Evolutionary conservation across 2,113 vertebrate species (phyloP).

Genomic region (Microtus oregoni): DNA sequence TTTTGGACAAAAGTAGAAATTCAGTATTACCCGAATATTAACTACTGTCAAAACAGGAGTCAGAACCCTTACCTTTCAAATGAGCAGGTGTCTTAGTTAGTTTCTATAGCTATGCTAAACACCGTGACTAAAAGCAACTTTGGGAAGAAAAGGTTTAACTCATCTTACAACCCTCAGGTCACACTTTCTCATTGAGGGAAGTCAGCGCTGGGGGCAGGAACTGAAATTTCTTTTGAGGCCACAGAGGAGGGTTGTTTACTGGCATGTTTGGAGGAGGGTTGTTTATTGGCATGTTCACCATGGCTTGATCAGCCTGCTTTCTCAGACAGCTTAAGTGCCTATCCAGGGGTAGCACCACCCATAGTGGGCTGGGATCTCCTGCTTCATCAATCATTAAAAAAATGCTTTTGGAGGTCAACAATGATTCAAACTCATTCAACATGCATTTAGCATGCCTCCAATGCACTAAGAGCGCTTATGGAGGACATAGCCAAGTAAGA

Average conservation of each 20-base stretch:
- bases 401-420: not conserved
- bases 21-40: not conserved
- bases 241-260: not conserved
- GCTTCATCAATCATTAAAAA: not conserved
- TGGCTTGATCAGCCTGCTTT: not conserved
- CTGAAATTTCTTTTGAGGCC: not conserved
- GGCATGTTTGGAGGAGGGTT: not conserved
- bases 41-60: not conserved
- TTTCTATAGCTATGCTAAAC: not conserved
- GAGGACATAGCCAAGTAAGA: not conserved
- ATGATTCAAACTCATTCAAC: not conserved
- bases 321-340: not conserved
- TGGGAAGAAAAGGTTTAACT: not conserved
- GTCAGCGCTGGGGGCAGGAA: not conserved
- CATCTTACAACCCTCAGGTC: not conserved
- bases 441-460: not conserved
- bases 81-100: not conserved
- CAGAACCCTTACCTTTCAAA: not conserved
- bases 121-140: not conserved
- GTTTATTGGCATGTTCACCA: not conserved
- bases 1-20: constrained; percentile 13
- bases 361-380: not conserved
- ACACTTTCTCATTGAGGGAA: not conserved
- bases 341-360: not conserved
- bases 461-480: not conserved